A percentile compares a stretch with the other conserved stretches of the same genome.
Conservation (phyloP, 2,888 invertebrate species). For the Geophilus truncorum region DNA sequence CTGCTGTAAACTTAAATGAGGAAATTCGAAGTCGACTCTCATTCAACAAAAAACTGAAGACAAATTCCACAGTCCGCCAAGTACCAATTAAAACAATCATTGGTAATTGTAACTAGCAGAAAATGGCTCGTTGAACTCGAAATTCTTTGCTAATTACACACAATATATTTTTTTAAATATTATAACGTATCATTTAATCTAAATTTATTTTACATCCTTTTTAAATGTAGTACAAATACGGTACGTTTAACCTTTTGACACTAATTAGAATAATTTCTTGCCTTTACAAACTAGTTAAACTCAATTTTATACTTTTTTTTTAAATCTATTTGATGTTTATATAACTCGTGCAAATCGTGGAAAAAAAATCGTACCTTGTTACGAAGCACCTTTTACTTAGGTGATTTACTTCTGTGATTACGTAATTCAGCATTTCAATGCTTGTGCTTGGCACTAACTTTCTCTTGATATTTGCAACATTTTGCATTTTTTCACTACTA, state of each 20-base stretch:
- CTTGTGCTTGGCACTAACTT: neutral
- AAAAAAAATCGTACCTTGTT: neutral
- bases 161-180: neutral
- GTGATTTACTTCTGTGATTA: neutral
- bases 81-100: constrained; percentile 13
- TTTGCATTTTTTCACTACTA: neutral
- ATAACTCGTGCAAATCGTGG: neutral
- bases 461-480: neutral
- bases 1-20: neutral
- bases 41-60: neutral
- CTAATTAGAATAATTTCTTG: too few species aligned
- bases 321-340: neutral
- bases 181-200: too few species aligned
- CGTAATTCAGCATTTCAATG: neutral
- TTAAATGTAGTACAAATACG: too few species aligned
- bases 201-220: too few species aligned
- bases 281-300: too few species aligned
- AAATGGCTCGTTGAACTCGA: constrained; percentile 1
- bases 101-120: neutral
- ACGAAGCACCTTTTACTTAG: neutral
- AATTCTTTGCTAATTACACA: neutral
- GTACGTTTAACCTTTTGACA: too few species aligned
- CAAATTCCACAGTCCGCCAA: neutral
- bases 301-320: too few species aligned
- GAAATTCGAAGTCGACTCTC: neutral